A percentile compares a stretch with the other conserved stretches of the same genome.
These are phyloP conservation scores for Malthinus flaveolus DNA, from an alignment of 2,888 invertebrate genomes.

Conservation along the genomic window DNA sequence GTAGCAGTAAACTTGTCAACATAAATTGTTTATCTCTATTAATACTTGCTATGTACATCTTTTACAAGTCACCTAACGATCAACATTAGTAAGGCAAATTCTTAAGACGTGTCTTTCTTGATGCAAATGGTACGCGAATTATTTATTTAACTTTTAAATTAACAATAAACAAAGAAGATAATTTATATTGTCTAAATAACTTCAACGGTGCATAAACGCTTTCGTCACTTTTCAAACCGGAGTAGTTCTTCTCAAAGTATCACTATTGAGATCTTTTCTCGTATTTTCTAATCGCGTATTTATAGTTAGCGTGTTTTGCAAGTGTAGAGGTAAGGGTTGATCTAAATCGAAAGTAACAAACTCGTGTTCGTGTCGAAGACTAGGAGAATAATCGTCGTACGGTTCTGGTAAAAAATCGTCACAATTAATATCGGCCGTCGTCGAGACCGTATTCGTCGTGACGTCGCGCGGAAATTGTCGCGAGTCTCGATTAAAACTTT, in stretches of 20 bases:
- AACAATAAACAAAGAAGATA: background rate
- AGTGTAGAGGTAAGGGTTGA: slow-evolving; percentile 52
- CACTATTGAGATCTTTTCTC: slow-evolving; percentile 55
- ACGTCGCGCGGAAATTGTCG: slow-evolving; percentile 61
- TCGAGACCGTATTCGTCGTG: slow-evolving; percentile 70
- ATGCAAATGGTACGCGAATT: background rate
- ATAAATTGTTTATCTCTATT: no score
- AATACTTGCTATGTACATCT: no score
- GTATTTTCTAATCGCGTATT: slow-evolving; percentile 43
- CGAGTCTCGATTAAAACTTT: slow-evolving; percentile 42
- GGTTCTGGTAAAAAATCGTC: slow-evolving; percentile 50
- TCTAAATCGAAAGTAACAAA: slow-evolving; percentile 73
- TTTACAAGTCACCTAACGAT: background rate
- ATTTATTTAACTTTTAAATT: background rate
- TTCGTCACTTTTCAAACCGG: slow-evolving; percentile 54
- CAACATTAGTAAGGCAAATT: slow-evolving; percentile 4
- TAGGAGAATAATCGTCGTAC: slow-evolving; percentile 61
- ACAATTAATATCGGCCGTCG: slow-evolving; percentile 62
- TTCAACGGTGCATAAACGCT: background rate
- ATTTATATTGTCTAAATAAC: background rate
- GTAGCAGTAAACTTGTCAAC: no score
- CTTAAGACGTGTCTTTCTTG: slow-evolving; percentile 1
- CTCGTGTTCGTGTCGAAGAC: slow-evolving; percentile 63
- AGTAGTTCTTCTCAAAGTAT: slow-evolving; percentile 63
- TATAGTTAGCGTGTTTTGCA: slow-evolving; percentile 49